Conservation (phyloP, 2,797 vertebrate species). For the Peromyscus attwateri region DNA sequence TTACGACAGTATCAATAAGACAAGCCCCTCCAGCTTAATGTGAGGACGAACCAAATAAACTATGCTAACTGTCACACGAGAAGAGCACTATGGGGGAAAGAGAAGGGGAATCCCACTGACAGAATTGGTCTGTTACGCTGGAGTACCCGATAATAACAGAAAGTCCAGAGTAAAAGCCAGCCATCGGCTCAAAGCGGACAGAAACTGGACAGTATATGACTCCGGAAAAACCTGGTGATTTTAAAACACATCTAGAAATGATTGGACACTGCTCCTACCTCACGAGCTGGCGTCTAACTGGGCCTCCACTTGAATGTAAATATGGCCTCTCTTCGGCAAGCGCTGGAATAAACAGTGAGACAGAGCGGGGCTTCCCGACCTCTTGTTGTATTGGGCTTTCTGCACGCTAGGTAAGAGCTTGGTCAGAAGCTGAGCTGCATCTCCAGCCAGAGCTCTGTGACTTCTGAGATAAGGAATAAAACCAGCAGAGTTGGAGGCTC, state of each 20-base stretch:
- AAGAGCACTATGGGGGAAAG: not conserved
- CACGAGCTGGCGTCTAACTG: not conserved
- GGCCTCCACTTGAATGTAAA: not conserved
- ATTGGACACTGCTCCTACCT: not conserved
- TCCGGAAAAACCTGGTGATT: not conserved
- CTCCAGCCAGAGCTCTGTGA: not conserved
- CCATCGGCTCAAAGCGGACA: not conserved
- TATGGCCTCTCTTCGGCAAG: not conserved
- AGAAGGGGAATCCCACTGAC: not conserved
- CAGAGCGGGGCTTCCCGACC: not conserved
- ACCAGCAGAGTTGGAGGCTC: not conserved
- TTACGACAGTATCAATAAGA: constrained; percentile 34
- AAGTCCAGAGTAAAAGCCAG: not conserved
- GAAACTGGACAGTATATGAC: not conserved
- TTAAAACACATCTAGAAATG: constrained; percentile 27
- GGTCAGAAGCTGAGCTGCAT: not conserved
- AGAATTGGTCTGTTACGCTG: not conserved
- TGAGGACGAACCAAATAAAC: constrained; percentile 22
- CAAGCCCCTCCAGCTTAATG: not conserved
- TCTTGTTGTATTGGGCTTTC: not conserved
- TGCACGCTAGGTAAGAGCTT: not conserved
- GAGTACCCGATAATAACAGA: not conserved
- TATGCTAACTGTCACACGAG: constrained; percentile 19
- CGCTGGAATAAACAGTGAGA: not conserved
- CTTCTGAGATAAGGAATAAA: not conserved